Conservation (phyloP, 2,888 invertebrate genomes). For the Gari tellinella region DNA sequence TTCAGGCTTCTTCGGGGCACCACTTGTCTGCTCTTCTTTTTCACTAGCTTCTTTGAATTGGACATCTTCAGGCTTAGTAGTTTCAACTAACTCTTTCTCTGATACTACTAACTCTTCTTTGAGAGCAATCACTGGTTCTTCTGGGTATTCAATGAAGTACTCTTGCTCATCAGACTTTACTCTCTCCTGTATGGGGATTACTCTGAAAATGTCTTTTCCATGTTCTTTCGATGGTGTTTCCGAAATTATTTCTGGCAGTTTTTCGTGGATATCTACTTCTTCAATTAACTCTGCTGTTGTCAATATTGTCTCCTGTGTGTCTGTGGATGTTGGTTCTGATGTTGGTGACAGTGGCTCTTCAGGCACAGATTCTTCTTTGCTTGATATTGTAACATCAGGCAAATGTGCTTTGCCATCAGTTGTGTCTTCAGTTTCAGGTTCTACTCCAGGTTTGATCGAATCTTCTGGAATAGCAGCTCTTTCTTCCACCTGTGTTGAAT, state of each 20-base stretch:
- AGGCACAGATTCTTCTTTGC: too few relatives aligned
- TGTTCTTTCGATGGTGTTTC: conserved; percentile 5
- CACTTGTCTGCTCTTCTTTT: not conserved
- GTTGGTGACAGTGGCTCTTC: too few relatives aligned
- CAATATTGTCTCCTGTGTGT: too few relatives aligned
- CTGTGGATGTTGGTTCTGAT: too few relatives aligned
- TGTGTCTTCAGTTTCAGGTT: too few relatives aligned
- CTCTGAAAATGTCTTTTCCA: not conserved
- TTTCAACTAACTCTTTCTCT: not conserved
- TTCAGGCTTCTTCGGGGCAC: not conserved
- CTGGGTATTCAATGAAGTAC: conserved; percentile 50
- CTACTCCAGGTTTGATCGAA: too few relatives aligned
- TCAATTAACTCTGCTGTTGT: conserved; percentile 8
- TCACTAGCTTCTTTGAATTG: conserved; percentile 1
- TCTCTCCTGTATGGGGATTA: conserved; percentile 35
- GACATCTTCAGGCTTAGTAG: not conserved
- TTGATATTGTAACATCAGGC: too few relatives aligned
- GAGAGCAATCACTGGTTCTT: conserved; percentile 15
- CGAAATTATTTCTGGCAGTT: conserved; percentile 4
- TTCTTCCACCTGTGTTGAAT: too few relatives aligned
- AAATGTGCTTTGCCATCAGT: too few relatives aligned
- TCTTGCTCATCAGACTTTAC: conserved; percentile 46
- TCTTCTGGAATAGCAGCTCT: too few relatives aligned
- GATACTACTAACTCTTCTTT: conserved; percentile 14
- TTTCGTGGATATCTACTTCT: conserved; percentile 39